Percentiles rank a stretch among this genome's conserved stretches.
phyloP scores from a whole-genome alignment of 2,797 vertebrate genomes.

The Allobates femoralis region DNA sequence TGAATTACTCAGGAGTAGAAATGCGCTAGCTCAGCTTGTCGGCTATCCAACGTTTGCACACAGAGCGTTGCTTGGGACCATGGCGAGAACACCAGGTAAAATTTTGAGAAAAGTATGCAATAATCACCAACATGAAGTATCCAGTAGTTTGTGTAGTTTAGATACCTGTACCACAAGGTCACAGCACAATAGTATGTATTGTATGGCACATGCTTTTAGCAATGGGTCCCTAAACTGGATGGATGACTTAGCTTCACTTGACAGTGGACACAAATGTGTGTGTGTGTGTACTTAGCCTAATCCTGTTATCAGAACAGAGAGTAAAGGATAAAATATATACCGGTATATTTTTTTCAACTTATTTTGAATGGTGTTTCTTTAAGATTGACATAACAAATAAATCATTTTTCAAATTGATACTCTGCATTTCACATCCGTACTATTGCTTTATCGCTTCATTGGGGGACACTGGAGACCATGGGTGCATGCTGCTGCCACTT shows the following conservation, averaged over 20 bases:
- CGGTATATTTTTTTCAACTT: neutral
- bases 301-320: neutral
- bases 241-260: too few species aligned
- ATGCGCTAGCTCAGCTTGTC: slow-evolving; percentile 88
- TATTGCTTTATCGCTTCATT: too few species aligned
- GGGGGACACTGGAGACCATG: too few species aligned
- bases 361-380: neutral
- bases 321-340: neutral
- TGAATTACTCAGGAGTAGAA: slow-evolving; percentile 84
- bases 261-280: too few species aligned
- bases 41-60: slow-evolving; percentile 91
- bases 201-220: too few species aligned
- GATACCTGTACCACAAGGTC: neutral
- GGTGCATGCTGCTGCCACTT: too few species aligned
- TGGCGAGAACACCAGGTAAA: slow-evolving; percentile 92
- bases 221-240: too few species aligned
- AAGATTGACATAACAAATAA: neutral
- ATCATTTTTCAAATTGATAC: neutral
- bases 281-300: too few species aligned
- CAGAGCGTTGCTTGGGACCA: slow-evolving; percentile 93
- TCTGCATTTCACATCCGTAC: too few species aligned
- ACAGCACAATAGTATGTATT: too few species aligned
- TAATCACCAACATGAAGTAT: neutral
- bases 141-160: neutral
- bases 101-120: neutral